Evolutionary conservation across 37 sponge, comb jelly and placozoan genomes (phyloP).

Genomic region (Ephydatia muelleri): DNA sequence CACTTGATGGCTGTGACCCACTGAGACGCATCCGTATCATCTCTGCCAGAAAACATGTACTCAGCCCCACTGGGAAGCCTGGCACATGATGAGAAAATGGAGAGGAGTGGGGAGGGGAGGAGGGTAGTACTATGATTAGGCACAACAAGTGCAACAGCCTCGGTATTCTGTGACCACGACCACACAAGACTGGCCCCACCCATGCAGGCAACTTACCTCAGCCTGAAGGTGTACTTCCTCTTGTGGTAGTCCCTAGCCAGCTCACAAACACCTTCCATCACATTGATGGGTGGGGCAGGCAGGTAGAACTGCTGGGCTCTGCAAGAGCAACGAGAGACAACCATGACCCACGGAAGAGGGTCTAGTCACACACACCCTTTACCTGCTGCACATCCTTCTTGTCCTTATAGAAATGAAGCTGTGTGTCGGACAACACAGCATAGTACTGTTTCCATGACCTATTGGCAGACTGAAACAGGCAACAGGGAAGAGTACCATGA

Average conservation of each 20-base stretch:
- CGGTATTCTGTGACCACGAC: neutral
- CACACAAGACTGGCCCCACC: neutral
- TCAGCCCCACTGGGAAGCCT: slow-evolving; percentile 87
- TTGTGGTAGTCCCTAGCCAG: slow-evolving; percentile 90
- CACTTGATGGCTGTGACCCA: slow-evolving; percentile 80
- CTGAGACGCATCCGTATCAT: slow-evolving; percentile 48
- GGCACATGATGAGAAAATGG: too few species aligned
- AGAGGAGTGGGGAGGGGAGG: too few species aligned
- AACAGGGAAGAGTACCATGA: neutral
- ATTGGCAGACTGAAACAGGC: slow-evolving; percentile 48
- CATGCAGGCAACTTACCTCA: too few species aligned
- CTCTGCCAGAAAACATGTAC: slow-evolving; percentile 82
- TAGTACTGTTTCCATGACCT: slow-evolving; percentile 90
- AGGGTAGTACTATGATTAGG: neutral
- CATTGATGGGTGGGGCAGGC: slow-evolving; percentile 85
- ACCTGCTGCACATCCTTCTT: slow-evolving; percentile 78
- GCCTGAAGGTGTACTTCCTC: slow-evolving; percentile 83
- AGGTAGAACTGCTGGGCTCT: neutral
- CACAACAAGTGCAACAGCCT: neutral
- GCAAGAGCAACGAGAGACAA: neutral
- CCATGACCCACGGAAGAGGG: neutral
- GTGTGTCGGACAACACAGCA: slow-evolving; percentile 66
- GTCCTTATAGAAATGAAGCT: slow-evolving; percentile 90
- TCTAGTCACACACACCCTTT: too few species aligned
- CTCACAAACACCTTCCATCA: slow-evolving; percentile 83